phyloP scores from a whole-genome alignment of 2,113 vertebrate species.

The Chamaea fasciata region DNA sequence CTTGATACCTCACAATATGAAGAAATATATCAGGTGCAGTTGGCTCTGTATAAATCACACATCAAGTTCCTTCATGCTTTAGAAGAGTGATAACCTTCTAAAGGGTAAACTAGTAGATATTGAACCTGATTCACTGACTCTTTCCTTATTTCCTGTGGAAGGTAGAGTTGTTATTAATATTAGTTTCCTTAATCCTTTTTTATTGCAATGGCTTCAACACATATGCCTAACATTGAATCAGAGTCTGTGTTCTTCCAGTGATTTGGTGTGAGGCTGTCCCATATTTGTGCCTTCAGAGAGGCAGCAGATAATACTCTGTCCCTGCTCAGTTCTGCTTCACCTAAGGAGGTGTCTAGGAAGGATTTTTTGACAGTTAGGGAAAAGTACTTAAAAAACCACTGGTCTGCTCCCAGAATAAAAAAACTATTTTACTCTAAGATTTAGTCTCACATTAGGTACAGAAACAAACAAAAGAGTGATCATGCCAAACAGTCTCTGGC shows the following conservation, averaged over 20 bases:
- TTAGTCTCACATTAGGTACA: not conserved
- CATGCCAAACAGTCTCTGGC: not conserved
- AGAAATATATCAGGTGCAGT: not conserved
- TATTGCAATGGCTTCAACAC: fast-evolving
- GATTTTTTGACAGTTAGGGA: not conserved
- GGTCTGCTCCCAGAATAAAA: not conserved
- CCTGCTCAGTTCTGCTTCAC: not conserved
- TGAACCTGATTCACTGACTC: not conserved
- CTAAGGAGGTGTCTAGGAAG: not conserved
- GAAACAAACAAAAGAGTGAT: not conserved
- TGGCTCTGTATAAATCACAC: not conserved
- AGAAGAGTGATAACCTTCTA: not conserved
- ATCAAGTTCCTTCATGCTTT: not conserved
- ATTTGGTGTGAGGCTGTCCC: not conserved
- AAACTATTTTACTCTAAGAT: not conserved
- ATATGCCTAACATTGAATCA: not conserved
- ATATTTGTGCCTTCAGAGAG: not conserved
- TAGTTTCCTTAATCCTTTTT: not conserved
- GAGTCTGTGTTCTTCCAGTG: not conserved
- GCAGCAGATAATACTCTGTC: not conserved
- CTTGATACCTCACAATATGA: not conserved
- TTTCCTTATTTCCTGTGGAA: not conserved
- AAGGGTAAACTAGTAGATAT: not conserved
- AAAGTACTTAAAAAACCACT: not conserved
- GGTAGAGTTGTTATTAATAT: not conserved